Base-by-base conservation (phyloP, 2,888 invertebrate species). In the Drosophila pegasa region DNA sequence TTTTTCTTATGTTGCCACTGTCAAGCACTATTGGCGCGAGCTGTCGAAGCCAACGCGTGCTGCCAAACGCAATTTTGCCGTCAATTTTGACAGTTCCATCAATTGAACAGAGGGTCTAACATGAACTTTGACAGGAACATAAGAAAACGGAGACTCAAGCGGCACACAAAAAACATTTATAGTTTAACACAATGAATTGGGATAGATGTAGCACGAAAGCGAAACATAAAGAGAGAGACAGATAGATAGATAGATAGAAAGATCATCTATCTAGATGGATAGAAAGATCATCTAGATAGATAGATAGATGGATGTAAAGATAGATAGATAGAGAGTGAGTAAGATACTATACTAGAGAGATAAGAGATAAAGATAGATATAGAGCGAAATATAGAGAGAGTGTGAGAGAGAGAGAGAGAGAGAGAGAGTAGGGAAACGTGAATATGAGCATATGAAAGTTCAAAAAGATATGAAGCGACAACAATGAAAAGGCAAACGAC, bases 101-200 rank as follows among this genome's bases (percentile, higher is more conserved):
- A 14, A 38, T 38, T 27, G 16, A 27, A 18, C 6, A 8, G 14
- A 8, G 18, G 2, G 18, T 27, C 38, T 16, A 14, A 55, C 31
- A 55, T 41, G 22, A 55, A 55, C 22, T 41, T 55, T 55, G 41
- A 55, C 31, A 18, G 54, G 18, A 38, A 33, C 59, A 31, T 27
- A 52, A 52, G 59, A 59, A 59, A 59, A 59, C 14, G 54, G 31
- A n/a, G 40, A 40, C 33, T 33, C 20, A 52, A 52, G 52, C 54
- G 59, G 54, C 54, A 22, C 22, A 70, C 47, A 29, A 8, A 33
- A 58, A 58, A 61, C 38, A 72, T 47, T 70, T 12, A 57, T n/a
- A 69, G 20, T 38, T 22, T 35, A 45, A 40, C 9, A 59, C 47
- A 63, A 40, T 35, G 27, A 57, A 33, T 16, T 45, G 43, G 27